Evolutionary conservation across 2,113 vertebrate genomes (phyloP).

Genomic region (Leiothrix lutea): DNA sequence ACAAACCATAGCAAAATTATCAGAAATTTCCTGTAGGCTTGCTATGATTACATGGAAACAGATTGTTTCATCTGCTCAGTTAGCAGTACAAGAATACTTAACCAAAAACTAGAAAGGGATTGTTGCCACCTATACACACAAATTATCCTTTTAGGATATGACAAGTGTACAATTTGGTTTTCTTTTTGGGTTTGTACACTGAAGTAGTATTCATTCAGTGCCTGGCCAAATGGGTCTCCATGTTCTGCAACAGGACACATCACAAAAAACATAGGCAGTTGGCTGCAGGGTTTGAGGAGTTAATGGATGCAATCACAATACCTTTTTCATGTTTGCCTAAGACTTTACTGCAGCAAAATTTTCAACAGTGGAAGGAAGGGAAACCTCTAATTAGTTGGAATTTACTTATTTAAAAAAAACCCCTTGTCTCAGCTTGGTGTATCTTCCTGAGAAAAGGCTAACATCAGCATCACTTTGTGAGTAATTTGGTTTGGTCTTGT

Average conservation of each 20-base stretch:
- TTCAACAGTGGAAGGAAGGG: not conserved
- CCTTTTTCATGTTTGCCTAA: not conserved
- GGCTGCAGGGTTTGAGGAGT: not conserved
- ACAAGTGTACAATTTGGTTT: not conserved
- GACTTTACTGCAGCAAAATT: not conserved
- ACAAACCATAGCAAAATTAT: slow-evolving; percentile 35
- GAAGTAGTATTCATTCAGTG: not conserved
- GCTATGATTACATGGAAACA: slow-evolving; percentile 18
- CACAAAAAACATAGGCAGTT: not conserved
- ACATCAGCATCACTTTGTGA: slow-evolving; percentile 24
- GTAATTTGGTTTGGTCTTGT: not conserved
- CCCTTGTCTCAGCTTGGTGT: not conserved
- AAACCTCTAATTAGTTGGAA: slow-evolving; percentile 31
- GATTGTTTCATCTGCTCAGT: slow-evolving; percentile 12
- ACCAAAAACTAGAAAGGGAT: not conserved
- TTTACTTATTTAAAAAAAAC: not conserved
- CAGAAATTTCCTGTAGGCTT: slow-evolving; percentile 44
- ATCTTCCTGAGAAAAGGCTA: not conserved
- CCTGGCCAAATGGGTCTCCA: not conserved
- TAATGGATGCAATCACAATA: not conserved
- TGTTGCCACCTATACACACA: not conserved
- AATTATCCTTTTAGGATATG: not conserved
- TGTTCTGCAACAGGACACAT: not conserved
- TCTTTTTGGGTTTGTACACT: not conserved
- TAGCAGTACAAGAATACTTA: not conserved